Percentiles rank a stretch among this genome's conserved stretches.
phyloP scores from a whole-genome alignment of 2,888 invertebrate genomes.

The Orchesellides sinensis region DNA sequence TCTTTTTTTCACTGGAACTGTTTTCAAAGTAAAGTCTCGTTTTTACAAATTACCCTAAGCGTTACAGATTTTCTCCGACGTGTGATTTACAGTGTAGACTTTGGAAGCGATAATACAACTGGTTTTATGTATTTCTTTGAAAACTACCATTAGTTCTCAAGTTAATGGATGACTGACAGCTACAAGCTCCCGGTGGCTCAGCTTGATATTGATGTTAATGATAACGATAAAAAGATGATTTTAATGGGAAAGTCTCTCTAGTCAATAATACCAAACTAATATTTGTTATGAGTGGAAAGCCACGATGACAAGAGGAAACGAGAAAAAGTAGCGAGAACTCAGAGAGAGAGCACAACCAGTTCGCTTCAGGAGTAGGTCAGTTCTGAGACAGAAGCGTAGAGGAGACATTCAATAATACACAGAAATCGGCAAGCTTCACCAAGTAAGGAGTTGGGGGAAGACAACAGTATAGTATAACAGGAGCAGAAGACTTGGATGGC shows the following conservation, averaged over 20 bases:
- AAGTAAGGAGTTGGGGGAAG: neutral
- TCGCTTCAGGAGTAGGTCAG: slow-evolving; percentile 73
- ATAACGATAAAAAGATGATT: neutral
- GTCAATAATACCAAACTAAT: slow-evolving; percentile 11
- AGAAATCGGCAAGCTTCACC: slow-evolving; percentile 49
- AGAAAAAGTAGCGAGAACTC: slow-evolving; percentile 13
- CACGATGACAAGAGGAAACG: slow-evolving; percentile 43
- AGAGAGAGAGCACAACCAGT: slow-evolving; percentile 66
- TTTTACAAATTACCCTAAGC: too few species aligned
- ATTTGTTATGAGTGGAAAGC: neutral
- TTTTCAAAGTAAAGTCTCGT: too few species aligned
- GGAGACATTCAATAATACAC: slow-evolving; percentile 62
- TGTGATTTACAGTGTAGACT: too few species aligned
- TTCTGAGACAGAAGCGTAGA: slow-evolving; percentile 67
- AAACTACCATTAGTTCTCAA: neutral
- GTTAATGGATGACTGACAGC: slow-evolving; percentile 57
- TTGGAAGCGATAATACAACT: too few species aligned
- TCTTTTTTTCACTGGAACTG: too few species aligned
- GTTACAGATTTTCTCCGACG: too few species aligned
- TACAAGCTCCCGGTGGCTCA: slow-evolving; percentile 28
- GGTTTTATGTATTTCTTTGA: too few species aligned
- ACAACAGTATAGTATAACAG: slow-evolving; percentile 34
- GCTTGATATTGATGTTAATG: slow-evolving; percentile 10
- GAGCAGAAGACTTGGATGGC: slow-evolving; percentile 2
- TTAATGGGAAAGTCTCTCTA: neutral